These are phyloP conservation scores for Drepana falcataria DNA, from an alignment of 2,888 invertebrate genomes.

Conservation along the genomic window DNA sequence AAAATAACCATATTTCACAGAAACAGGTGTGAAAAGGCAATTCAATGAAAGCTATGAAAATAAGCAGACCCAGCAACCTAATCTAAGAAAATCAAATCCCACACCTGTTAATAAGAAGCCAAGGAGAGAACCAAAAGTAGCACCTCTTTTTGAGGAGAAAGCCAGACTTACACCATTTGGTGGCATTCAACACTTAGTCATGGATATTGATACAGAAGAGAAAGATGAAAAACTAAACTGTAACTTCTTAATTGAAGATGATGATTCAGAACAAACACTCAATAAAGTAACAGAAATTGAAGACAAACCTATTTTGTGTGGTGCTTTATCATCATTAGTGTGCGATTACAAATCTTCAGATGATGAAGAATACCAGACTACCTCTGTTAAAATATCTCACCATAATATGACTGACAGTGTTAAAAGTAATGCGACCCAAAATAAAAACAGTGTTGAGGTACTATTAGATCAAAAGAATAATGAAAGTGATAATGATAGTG, in stretches of 20 bases:
- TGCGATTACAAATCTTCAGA: constrained; percentile 78
- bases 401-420: constrained; percentile 2
- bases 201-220: constrained; percentile 32
- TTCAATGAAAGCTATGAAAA: constrained; percentile 13
- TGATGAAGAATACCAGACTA: constrained; percentile 31
- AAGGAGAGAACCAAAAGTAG: constrained; percentile 25
- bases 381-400: constrained; percentile 2
- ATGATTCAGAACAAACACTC: constrained; percentile 28
- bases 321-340: constrained; percentile 77
- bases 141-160: constrained; percentile 30
- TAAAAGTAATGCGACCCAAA: constrained; percentile 19
- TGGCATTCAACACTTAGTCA: constrained; percentile 60
- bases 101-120: constrained; percentile 9
- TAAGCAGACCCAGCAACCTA: constrained; percentile 13
- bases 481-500: constrained; percentile 51
- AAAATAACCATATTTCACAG: constrained; percentile 5
- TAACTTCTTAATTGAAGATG: constrained; percentile 57
- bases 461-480: neutral
- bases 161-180: constrained; percentile 64
- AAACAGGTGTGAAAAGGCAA: constrained; percentile 20
- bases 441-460: neutral
- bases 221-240: constrained; percentile 16
- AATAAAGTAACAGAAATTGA: constrained; percentile 7
- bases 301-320: constrained; percentile 56
- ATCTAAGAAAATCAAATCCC: constrained; percentile 4